These are phyloP conservation scores for Emydoidea blandingii DNA, from an alignment of 2,797 vertebrate species.

Conservation along the genomic window DNA sequence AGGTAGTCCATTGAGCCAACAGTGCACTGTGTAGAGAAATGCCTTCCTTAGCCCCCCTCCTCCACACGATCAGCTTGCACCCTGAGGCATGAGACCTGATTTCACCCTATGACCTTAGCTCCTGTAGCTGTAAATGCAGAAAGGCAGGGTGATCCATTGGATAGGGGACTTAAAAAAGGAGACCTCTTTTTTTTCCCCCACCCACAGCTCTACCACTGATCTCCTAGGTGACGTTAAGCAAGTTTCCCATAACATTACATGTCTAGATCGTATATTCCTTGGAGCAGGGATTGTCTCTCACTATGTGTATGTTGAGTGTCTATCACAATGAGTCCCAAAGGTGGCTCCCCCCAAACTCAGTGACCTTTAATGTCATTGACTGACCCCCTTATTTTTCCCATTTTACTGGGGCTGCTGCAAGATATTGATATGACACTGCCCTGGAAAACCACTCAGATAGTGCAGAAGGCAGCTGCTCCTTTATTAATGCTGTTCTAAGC, in stretches of 20 bases:
- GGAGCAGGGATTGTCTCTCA: background rate
- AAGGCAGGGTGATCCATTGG: background rate
- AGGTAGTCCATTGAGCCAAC: background rate
- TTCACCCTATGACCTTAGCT: background rate
- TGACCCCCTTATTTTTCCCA: background rate
- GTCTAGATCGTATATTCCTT: background rate
- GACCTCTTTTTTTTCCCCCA: rapidly evolving
- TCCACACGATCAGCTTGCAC: background rate
- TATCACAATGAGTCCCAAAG: background rate
- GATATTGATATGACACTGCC: background rate
- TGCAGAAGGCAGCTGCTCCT: constrained; percentile 14
- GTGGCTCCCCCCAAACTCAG: background rate
- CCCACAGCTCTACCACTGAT: background rate
- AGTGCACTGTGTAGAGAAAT: background rate
- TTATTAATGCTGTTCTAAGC: constrained; percentile 41
- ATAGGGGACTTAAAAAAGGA: background rate
- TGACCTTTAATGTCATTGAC: constrained; percentile 29
- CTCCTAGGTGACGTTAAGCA: background rate
- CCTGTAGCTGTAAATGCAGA: background rate
- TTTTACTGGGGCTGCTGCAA: constrained; percentile 1
- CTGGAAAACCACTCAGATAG: constrained; percentile 9
- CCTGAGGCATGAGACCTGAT: background rate
- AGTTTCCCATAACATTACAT: background rate
- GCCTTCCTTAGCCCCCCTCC: background rate
- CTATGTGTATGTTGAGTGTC: too few relatives aligned